Base-by-base conservation (phyloP, 2,113 vertebrate genomes). In the Pseudopodoces humilis region DNA sequence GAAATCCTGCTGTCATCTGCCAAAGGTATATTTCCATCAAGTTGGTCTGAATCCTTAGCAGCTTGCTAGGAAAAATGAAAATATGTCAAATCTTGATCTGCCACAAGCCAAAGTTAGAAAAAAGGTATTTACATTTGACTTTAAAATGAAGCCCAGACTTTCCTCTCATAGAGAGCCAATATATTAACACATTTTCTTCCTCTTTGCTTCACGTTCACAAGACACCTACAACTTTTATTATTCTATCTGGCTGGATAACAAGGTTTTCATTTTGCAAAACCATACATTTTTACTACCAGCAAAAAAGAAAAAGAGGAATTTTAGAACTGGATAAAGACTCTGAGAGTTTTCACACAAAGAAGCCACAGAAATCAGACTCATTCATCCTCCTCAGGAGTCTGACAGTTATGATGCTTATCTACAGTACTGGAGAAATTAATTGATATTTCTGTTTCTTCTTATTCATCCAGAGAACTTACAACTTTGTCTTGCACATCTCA, bases 71-170 rank as follows among this genome's bases (percentile, higher is more conserved):
- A 92, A 85, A 89, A 90, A 89, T 43, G 64, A 96, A 68, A 94
- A 71, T 75, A 64, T 92, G 78, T 95, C 79, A 90, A 67, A 90
- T 79, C 33, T 76, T 84, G 53, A 88, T 75, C 56, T 67, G 43
- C 70, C 25, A 5, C 64, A 83, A 96, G 68, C 65, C 68, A 88
- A 90, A 96, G 53, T 87, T 85, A 86, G 90, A 63, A 94, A 90
- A 71, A 60, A 87, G 79, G 83, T 49, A 87, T 96, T 83, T 92
- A 86, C 37, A 74, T 94, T 75, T 80, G 59, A 91, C 68, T 94
- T 94, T 86, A 68, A 89, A 94, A 93, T 86, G 71, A 90, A 81
- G 60, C 49, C 56, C 75, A 94, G 75, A 67, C 47, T 67, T 94
- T 60, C 35, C 59, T 76, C 50, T 95, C 33, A 35, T 25, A 75